phyloP scores from a whole-genome alignment of 2,113 vertebrate species.

The Dasyornis broadbenti region DNA sequence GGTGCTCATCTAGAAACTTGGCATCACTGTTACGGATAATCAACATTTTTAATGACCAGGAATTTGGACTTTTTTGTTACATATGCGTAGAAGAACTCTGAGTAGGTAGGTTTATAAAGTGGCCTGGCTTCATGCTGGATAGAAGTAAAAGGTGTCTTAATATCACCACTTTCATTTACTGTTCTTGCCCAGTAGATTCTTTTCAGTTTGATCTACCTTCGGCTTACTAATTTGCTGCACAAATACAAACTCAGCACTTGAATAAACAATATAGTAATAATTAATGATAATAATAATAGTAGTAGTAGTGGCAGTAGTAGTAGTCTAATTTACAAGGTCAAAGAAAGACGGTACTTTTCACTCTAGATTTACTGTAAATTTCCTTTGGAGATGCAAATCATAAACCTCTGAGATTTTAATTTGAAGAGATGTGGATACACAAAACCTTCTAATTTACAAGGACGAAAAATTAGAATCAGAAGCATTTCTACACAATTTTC shows the following conservation, averaged over 20 bases:
- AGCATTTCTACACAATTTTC: not conserved
- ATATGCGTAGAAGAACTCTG: not conserved
- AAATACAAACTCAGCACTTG: not conserved
- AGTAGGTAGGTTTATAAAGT: not conserved
- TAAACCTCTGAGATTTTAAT: not conserved
- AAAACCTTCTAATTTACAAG: not conserved
- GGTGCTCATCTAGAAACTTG: not conserved
- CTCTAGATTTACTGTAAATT: not conserved
- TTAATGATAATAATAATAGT: fast-evolving
- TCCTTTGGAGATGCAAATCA: not conserved
- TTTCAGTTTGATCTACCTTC: not conserved
- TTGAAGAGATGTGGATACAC: not conserved
- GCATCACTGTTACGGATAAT: not conserved
- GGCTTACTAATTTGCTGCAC: not conserved
- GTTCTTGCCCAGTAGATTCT: not conserved
- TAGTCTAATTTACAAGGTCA: not conserved
- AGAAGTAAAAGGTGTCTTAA: not conserved
- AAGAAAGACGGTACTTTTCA: not conserved
- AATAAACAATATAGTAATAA: not conserved
- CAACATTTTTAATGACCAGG: not conserved
- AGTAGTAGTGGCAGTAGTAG: fast-evolving
- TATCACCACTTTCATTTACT: not conserved
- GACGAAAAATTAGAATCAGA: not conserved
- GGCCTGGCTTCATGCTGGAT: not conserved
- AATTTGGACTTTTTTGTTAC: not conserved